Conservation (phyloP, 2,888 invertebrate genomes). For the Drosophila stalkeri region DNA sequence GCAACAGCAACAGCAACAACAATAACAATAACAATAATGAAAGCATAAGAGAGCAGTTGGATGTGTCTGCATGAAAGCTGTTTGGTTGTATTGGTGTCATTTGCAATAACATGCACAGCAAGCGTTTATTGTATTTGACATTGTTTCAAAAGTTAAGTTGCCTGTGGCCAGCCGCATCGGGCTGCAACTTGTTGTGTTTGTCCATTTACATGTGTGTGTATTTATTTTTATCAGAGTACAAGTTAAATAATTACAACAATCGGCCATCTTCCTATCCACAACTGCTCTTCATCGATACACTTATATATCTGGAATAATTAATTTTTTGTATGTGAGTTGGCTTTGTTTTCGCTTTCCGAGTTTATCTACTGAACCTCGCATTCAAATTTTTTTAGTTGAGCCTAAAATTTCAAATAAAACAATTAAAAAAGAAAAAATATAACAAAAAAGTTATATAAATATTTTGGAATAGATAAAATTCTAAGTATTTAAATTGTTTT, state of each 20-base stretch:
- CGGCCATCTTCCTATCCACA: neutral
- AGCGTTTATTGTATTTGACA: constrained; percentile 71
- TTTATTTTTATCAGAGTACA: constrained; percentile 7
- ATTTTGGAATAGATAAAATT: constrained; percentile 22
- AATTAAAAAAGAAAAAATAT: neutral
- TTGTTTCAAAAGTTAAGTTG: constrained; percentile 76
- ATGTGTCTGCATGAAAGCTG: constrained; percentile 29
- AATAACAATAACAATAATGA: constrained; percentile 2
- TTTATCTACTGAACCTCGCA: neutral
- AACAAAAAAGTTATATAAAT: neutral
- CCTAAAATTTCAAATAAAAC: neutral
- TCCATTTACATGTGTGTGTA: constrained; percentile 7
- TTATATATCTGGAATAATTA: neutral
- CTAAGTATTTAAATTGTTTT: constrained; percentile 3
- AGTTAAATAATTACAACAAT: constrained; percentile 22
- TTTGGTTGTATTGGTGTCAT: constrained; percentile 50
- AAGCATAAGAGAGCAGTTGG: constrained; percentile 10
- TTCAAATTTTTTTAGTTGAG: neutral
- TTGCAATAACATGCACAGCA: constrained; percentile 55
- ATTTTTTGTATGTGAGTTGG: too few relatives aligned
- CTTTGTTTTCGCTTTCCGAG: neutral
- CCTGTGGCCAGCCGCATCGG: constrained; percentile 69
- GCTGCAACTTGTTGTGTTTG: constrained; percentile 50
- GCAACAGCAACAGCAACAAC: neutral
- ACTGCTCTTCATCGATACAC: neutral